Evolutionary conservation across 2,797 vertebrate genomes (phyloP), one percentile per base, ranked within the genome.

Genomic region (Bovichtus diacanthus): DNA sequence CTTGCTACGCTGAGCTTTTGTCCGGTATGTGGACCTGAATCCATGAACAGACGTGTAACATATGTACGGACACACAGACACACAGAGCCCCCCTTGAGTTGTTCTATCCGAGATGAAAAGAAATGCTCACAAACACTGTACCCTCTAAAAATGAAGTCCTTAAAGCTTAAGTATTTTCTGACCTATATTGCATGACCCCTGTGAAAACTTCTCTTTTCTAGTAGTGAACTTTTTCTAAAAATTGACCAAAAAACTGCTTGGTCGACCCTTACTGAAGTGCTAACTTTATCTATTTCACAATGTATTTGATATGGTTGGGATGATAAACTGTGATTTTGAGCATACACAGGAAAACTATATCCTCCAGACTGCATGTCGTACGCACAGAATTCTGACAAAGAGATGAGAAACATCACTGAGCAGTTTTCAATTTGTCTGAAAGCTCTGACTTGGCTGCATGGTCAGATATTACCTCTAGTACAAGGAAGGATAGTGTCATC

Each of bases 381-480:
- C 13, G 25, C 39, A 66, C 4, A 60, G 51, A 49, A 70, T 29
- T 46, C 43, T 9, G 34, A 78, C 53, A 44, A 36, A 66, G 38
- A 69, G 18, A 53, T 38, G 58, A 66, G 44, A 74, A 80, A 54
- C 46, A 67, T 74, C 61, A 53, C 46, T 27, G 46, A 74, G 60
- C 11, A 60, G 19, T 67, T 80, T 86, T 80, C 69, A 74, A 75
- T 86, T 82, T 70, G 68, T 66, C 68, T 83, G 54, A 82, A 69
- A 80, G 54, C 65, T 64, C 47, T 38, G 60, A 77, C 73, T 80
- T 62, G 36, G 65, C 75, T 70, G 43, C 73, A 56, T 50, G 64
- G 73, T 89, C 82, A 83, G 23, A 74, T 81, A 78, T 83, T 78
- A 69, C 66, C 59, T 74, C 67, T 44, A 47, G 55, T 16, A 29